A percentile compares a stretch with the other conserved stretches of the same genome.
phyloP scores from a whole-genome alignment of 2,113 vertebrate species.

The Sphaerodactylus townsendi region DNA sequence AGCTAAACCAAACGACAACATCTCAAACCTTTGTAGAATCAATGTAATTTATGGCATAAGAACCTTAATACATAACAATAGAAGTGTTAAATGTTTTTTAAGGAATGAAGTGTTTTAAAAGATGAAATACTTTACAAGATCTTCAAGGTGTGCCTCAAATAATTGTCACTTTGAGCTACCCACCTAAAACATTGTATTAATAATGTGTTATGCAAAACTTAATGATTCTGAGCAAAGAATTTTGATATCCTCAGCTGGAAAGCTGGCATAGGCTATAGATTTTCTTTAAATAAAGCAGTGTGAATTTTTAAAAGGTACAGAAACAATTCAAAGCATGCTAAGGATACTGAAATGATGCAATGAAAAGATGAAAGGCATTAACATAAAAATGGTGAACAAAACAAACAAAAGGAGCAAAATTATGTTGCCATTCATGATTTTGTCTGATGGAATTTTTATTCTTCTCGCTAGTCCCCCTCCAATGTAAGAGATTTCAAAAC shows the following conservation, averaged over 20 bases:
- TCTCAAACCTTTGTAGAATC: neutral
- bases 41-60: neutral
- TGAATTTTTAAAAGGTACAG: slow-evolving; percentile 30
- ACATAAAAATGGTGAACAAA: neutral
- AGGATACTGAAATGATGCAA: slow-evolving; percentile 36
- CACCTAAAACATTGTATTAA: slow-evolving; percentile 30
- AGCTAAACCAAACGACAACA: neutral
- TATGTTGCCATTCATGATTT: too few relatives aligned
- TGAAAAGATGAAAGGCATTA: slow-evolving; percentile 5
- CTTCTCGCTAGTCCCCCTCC: neutral
- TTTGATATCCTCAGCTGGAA: neutral
- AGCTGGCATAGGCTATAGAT: neutral
- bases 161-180: neutral
- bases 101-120: neutral
- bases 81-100: neutral
- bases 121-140: slow-evolving; percentile 18
- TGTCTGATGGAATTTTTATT: too few relatives aligned
- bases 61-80: neutral
- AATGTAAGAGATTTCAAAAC: neutral
- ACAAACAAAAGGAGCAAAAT: too few relatives aligned
- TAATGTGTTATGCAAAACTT: neutral
- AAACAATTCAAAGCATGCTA: slow-evolving; percentile 19
- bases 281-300: neutral
- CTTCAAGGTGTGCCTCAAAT: slow-evolving; percentile 2
- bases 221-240: neutral